Conservation (phyloP, 2,888 invertebrate genomes). For the Arctia plantaginis region DNA sequence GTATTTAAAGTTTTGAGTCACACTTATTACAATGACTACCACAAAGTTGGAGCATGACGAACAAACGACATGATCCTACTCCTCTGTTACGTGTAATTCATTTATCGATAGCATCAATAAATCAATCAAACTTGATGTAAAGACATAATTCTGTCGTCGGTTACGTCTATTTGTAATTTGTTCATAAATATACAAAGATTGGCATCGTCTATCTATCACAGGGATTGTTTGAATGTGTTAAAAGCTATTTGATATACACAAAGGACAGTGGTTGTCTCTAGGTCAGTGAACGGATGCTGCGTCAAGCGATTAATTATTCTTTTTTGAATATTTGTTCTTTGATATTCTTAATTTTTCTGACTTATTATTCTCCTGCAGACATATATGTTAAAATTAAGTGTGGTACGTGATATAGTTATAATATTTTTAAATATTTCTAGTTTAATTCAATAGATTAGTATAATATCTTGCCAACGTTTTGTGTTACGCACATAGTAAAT, state of each 20-base stretch:
- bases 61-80: background rate
- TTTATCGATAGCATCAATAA: constrained; percentile 26
- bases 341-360: background rate
- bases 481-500: too few species aligned
- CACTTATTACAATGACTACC: background rate
- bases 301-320: background rate
- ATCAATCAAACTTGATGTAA: constrained; percentile 32
- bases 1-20: background rate
- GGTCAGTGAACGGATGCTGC: constrained; percentile 1
- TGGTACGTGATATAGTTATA: too few species aligned
- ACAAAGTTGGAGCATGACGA: background rate
- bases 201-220: constrained; percentile 19
- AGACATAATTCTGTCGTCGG: constrained; percentile 30
- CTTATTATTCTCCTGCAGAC: background rate
- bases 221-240: constrained; percentile 16
- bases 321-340: background rate
- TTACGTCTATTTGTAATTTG: constrained; percentile 13
- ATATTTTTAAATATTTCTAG: too few species aligned
- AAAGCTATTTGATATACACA: constrained; percentile 20
- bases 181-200: constrained; percentile 18
- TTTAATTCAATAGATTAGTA: too few species aligned
- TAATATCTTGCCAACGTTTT: too few species aligned
- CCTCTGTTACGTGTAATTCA: constrained; percentile 27
- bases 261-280: background rate
- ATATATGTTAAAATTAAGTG: too few species aligned